These are phyloP conservation scores for Papilio demoleus DNA, from an alignment of 2,888 invertebrate genomes.

Conservation along the genomic window DNA sequence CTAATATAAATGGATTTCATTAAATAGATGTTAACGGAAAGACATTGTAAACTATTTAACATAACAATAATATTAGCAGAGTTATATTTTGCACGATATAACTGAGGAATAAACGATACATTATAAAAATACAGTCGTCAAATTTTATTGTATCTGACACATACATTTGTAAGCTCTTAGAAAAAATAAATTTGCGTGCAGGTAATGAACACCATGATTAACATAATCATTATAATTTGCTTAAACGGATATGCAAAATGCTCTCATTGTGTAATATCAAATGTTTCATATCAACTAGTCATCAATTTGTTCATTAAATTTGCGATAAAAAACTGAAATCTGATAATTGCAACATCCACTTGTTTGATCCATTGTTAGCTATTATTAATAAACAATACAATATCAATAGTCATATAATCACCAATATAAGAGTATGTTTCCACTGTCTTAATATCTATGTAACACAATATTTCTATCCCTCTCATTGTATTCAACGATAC, in stretches of 20 bases:
- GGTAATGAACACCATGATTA: slow-evolving; percentile 10
- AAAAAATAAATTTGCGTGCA: neutral
- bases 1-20: neutral
- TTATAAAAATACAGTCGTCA: too few species aligned
- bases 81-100: too few species aligned
- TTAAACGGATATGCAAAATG: slow-evolving; percentile 16
- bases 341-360: slow-evolving; percentile 28
- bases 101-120: too few species aligned
- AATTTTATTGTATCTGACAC: neutral
- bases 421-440: too few species aligned
- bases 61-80: too few species aligned
- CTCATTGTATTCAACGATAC: neutral
- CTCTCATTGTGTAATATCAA: neutral
- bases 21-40: neutral
- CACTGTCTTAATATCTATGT: neutral
- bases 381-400: slow-evolving; percentile 37
- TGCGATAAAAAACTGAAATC: slow-evolving; percentile 9
- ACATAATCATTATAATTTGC: slow-evolving; percentile 17
- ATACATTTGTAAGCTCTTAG: neutral
- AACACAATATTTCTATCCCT: neutral
- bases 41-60: too few species aligned
- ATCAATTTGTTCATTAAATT: slow-evolving; percentile 9
- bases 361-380: slow-evolving; percentile 32
- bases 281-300: slow-evolving; percentile 5
- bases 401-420: slow-evolving; percentile 24